Conservation (phyloP, 2,888 invertebrate species). For the Tinea semifulvella region DNA sequence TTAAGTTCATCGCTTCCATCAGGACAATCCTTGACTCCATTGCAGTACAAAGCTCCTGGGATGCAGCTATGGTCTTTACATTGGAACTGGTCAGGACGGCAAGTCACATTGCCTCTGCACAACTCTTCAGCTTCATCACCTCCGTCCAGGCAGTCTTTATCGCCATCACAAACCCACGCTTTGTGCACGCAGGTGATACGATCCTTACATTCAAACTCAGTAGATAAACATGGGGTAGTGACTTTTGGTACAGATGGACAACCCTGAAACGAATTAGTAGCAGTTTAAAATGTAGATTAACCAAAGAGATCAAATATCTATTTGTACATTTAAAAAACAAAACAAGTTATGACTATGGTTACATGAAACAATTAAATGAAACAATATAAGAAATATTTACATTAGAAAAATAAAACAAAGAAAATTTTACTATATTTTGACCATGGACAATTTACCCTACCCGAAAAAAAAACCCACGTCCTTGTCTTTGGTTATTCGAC, state of each 20-base stretch:
- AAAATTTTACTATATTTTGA: no score
- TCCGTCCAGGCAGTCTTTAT: conserved; percentile 83
- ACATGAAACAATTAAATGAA: no score
- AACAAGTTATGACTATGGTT: no score
- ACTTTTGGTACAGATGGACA: conserved; percentile 64
- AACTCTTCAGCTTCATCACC: conserved; percentile 76
- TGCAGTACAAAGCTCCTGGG: conserved; percentile 82
- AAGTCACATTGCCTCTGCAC: conserved; percentile 77
- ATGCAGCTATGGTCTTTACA: conserved; percentile 85
- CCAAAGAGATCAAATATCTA: no score
- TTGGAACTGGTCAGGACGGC: conserved; percentile 87
- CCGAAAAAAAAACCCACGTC: no score
- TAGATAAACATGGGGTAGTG: conserved; percentile 72
- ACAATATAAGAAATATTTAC: no score
- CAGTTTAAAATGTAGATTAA: no score
- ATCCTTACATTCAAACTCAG: conserved; percentile 84
- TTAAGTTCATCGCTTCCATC: conserved; percentile 89
- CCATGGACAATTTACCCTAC: no score
- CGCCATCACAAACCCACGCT: conserved; percentile 87
- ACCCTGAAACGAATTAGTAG: conserved; percentile 50
- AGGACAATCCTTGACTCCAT: conserved; percentile 81
- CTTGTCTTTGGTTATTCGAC: no score
- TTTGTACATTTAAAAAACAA: no score
- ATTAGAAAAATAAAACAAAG: no score
- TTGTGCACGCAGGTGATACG: conserved; percentile 81